phyloP scores from a whole-genome alignment of 2,113 vertebrate genomes.

The Tylochromis polylepis region DNA sequence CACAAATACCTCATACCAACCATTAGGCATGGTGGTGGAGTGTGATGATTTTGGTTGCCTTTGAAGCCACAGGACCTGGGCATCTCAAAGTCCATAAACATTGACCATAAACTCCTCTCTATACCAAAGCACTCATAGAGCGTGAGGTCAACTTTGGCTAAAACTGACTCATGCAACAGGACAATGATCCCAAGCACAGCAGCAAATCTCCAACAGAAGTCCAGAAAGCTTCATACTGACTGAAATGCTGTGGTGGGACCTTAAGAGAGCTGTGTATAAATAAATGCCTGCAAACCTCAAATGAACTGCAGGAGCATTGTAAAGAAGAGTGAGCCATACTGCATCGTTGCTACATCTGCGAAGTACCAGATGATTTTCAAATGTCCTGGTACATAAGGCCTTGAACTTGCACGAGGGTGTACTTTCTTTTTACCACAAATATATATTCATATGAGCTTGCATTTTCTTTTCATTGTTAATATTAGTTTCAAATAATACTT shows the following conservation, averaged over 20 bases:
- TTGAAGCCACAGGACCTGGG: background rate
- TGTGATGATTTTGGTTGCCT: background rate
- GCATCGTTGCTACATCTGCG: background rate
- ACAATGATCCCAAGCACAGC: background rate
- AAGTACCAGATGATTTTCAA: background rate
- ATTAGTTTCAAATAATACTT: rapidly evolving
- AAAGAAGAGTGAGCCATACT: background rate
- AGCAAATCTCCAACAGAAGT: background rate
- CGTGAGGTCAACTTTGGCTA: background rate
- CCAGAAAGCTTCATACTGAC: background rate
- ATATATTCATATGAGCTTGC: background rate
- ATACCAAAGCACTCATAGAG: background rate
- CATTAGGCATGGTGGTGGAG: background rate
- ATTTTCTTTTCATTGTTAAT: background rate
- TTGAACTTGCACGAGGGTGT: background rate
- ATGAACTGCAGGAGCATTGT: background rate
- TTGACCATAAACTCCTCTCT: background rate
- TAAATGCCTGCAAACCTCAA: background rate
- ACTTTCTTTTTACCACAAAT: background rate
- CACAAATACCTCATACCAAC: background rate
- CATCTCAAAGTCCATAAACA: background rate
- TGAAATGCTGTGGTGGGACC: background rate
- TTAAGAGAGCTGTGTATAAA: background rate
- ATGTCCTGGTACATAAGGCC: background rate
- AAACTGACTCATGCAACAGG: background rate